Conservation (phyloP, 1,140 invertebrate genomes). For the Tribolium madens region DNA sequence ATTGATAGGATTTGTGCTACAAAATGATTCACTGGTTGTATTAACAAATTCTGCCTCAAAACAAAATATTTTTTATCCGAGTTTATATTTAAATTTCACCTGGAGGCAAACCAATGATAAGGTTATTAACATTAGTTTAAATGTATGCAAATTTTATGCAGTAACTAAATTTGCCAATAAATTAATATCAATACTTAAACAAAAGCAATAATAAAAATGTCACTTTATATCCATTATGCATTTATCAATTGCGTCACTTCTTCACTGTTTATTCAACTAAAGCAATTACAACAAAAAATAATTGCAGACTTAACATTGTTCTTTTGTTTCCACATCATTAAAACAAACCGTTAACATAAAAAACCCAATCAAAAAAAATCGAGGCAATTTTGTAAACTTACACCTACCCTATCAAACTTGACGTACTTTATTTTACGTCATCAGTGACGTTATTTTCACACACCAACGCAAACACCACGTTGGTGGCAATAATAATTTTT, state of each 20-base stretch:
- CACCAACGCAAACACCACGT: not conserved
- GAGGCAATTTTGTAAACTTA: not conserved
- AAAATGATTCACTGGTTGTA: not conserved
- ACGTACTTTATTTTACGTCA: not conserved
- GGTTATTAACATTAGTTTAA: not conserved
- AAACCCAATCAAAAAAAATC: not conserved
- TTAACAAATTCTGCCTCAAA: not conserved
- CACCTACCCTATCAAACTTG: not conserved
- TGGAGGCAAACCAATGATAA: not conserved
- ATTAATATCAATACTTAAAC: not conserved
- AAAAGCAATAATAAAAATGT: not conserved
- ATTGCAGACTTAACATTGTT: not conserved
- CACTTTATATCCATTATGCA: not conserved
- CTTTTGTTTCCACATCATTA: not conserved
- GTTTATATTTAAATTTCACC: not conserved
- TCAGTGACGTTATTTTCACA: not conserved
- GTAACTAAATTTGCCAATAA: not conserved
- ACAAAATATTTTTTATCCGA: not conserved
- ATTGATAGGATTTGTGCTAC: not conserved
- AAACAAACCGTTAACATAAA: not conserved
- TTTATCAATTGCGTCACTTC: not conserved
- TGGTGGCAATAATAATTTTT: too few relatives aligned
- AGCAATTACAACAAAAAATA: not conserved
- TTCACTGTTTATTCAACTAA: not conserved
- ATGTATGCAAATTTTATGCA: not conserved